These are phyloP conservation scores for Myxocyprinus asiaticus DNA, from an alignment of 2,113 vertebrate species.

Conservation along the genomic window DNA sequence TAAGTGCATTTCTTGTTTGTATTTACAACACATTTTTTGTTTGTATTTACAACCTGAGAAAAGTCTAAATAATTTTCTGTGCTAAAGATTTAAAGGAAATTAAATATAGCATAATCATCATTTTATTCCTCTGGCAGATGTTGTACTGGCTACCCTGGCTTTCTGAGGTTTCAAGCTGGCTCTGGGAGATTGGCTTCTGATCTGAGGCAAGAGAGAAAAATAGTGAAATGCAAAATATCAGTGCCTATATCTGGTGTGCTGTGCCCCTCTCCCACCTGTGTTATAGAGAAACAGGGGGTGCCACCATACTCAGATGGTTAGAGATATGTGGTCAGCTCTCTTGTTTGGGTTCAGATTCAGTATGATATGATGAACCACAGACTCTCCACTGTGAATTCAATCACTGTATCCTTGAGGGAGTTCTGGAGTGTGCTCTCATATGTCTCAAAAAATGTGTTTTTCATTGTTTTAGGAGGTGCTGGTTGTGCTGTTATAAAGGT, in stretches of 20 bases:
- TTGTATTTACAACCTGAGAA: too few species aligned
- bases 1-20: too few species aligned
- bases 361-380: conserved; percentile 21
- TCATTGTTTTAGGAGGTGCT: neutral
- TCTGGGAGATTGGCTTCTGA: conserved; percentile 18
- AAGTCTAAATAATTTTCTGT: neutral
- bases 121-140: neutral
- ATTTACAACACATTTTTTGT: too few species aligned
- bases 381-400: conserved; percentile 24
- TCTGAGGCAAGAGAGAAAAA: conserved; percentile 4
- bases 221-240: conserved; percentile 15
- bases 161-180: conserved; percentile 2
- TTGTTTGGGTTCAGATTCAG: conserved; percentile 16
- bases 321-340: conserved; percentile 29
- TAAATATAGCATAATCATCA: neutral
- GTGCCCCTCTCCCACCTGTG: neutral
- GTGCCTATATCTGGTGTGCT: neutral
- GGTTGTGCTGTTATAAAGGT: neutral
- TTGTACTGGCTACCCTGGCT: neutral
- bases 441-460: neutral
- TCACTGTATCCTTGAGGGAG: conserved; percentile 21
- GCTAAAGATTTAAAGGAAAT: neutral
- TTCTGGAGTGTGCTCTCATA: conserved; percentile 23
- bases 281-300: conserved; percentile 1
- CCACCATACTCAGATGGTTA: neutral